Percentiles rank a stretch among this genome's conserved stretches.
Conservation (phyloP, 2,888 invertebrate genomes). For the Lingula anatina region DNA sequence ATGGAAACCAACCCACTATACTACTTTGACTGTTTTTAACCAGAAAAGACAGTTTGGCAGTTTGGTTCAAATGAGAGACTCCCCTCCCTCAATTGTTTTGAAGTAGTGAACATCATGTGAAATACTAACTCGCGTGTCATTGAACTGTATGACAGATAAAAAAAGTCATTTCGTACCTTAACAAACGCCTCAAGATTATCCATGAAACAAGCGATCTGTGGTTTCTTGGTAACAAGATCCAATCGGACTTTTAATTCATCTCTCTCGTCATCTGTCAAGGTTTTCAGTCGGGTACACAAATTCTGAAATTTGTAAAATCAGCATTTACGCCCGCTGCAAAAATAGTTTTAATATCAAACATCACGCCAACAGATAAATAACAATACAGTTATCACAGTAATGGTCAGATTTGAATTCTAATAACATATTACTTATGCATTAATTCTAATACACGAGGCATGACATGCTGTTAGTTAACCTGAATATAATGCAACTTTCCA, state of each 20-base stretch:
- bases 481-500: too few species aligned
- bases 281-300: constrained; percentile 23
- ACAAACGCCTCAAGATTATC: constrained; percentile 15
- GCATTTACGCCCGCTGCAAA: too few species aligned
- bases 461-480: too few species aligned
- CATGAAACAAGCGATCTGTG: constrained; percentile 24
- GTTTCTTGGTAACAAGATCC: constrained; percentile 11
- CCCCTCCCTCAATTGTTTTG: too few species aligned
- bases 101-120: too few species aligned
- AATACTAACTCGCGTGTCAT: too few species aligned
- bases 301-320: too few species aligned
- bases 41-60: neutral
- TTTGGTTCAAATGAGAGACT: neutral
- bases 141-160: too few species aligned
- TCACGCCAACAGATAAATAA: neutral
- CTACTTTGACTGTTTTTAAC: too few species aligned
- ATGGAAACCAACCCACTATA: too few species aligned
- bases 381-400: neutral
- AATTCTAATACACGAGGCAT: too few species aligned
- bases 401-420: neutral
- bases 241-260: constrained; percentile 18
- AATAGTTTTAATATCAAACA: neutral
- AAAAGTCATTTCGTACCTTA: too few species aligned
- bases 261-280: constrained; percentile 10
- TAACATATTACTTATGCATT: neutral